phyloP scores from a whole-genome alignment of 1,140 invertebrate genomes.

The Melipona quadrifasciata region DNA sequence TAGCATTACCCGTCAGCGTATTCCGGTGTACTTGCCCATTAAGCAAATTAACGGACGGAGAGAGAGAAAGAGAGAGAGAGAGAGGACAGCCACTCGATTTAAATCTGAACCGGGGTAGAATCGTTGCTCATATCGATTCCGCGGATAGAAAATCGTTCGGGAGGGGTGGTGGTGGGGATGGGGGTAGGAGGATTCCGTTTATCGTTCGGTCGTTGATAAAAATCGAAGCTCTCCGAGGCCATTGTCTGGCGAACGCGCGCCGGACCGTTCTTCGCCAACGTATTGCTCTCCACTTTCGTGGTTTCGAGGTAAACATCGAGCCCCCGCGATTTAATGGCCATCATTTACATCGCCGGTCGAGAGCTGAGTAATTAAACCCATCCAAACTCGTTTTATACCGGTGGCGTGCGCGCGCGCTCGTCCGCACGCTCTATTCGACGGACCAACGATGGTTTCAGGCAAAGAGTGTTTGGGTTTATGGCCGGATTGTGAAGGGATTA shows the following conservation, averaged over 20 bases:
- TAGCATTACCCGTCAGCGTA: conserved; percentile 25
- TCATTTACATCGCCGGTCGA: conserved; percentile 72
- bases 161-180: neutral
- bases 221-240: conserved; percentile 20
- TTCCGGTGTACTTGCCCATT: conserved; percentile 8
- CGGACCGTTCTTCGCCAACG: conserved; percentile 43
- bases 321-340: conserved; percentile 68
- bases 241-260: neutral
- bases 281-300: conserved; percentile 59
- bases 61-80: neutral
- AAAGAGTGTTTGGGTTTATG: conserved; percentile 67
- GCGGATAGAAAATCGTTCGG: conserved; percentile 29
- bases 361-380: conserved; percentile 75
- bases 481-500: conserved; percentile 67
- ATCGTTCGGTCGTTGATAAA: conserved; percentile 45
- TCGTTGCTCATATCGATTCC: conserved; percentile 48
- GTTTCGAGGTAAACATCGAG: conserved; percentile 68
- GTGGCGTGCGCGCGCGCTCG: neutral
- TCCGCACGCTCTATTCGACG: conserved; percentile 58
- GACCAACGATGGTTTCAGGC: conserved; percentile 51
- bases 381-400: conserved; percentile 68
- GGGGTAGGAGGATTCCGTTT: neutral
- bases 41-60: conserved; percentile 36
- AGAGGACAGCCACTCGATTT: conserved; percentile 17
- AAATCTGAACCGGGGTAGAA: conserved; percentile 14